Evolutionary conservation across 2,113 vertebrate genomes (phyloP), one percentile per base, ranked within the genome.

Genomic region (Chiloscyllium plagiosum): DNA sequence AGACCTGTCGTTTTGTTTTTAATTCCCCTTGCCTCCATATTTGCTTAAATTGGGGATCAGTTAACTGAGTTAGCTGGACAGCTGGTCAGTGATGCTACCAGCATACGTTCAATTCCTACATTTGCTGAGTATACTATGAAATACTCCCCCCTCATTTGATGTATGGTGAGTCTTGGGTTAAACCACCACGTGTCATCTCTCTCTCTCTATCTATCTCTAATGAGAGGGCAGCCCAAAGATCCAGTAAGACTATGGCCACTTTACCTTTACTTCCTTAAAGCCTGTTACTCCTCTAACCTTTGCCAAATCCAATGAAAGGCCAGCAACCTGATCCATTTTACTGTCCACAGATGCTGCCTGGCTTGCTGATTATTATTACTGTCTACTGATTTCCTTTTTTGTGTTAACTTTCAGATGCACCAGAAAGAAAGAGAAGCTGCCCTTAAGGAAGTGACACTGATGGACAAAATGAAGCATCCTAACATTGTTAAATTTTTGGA

Each of bases 391-490:
- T n/a, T 6, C 0, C 65, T 70, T 70, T 33, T 26, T 22, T 72
- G n/a, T 52, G 42, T 26, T 96, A 96, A 96, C 50, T 96, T 96
- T 52, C 97, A 99, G 99, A 98, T 99, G 98, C 97, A 98, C 68
- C 80, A 93, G 19, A 98, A 97, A 96, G 98, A 98, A 96, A 98
- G 98, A 96, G 98, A 98, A 96, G 97, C 97, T 3, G 98, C 98
- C 26, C 96, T 97, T 96, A 98, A 99, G 96, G 99, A 99, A 97
- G 99, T 98, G 20, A 96, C 96, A 52, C 97, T 99, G 96, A 97
- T 99, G 96, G 98, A 98, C 4, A 98, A 97, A 97, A 99, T 99
- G 98, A 98, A 98, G n/a, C 99, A 99, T 86, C 97, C 98, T 1
- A 99, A 99, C 97, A 98, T 99, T 17, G 98, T 99, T 20, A 95